A percentile compares a stretch with the other conserved stretches of the same genome.
These are phyloP conservation scores for Coluber constrictor DNA, from an alignment of 2,797 vertebrate species.

Conservation along the genomic window DNA sequence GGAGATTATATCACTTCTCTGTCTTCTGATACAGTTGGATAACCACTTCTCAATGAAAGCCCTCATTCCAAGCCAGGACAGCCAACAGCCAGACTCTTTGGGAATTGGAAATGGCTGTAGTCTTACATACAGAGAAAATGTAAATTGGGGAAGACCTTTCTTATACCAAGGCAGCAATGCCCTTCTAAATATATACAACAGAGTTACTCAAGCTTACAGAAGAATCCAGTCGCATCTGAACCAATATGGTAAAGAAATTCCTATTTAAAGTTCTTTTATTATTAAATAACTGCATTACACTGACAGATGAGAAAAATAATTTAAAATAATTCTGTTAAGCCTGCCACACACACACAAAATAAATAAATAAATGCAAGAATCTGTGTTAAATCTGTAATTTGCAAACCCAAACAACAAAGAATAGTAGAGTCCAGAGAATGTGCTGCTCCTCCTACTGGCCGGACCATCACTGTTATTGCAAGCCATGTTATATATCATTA, in stretches of 20 bases:
- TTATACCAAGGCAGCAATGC: neutral
- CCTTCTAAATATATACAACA: neutral
- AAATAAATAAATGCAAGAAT: neutral
- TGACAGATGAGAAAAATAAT: neutral
- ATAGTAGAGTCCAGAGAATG: neutral
- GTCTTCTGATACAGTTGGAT: neutral
- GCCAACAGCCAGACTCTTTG: neutral
- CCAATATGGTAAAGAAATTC: neutral
- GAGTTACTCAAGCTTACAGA: neutral
- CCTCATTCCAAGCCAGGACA: neutral
- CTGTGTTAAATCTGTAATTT: neutral
- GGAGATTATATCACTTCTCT: neutral
- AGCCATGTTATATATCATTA: neutral
- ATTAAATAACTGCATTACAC: neutral
- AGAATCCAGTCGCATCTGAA: neutral
- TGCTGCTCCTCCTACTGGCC: neutral
- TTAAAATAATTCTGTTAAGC: conserved; percentile 7
- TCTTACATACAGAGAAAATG: neutral
- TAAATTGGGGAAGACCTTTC: neutral
- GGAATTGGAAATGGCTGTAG: neutral
- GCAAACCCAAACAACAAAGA: neutral
- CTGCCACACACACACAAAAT: neutral
- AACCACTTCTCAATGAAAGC: neutral
- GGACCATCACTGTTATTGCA: neutral
- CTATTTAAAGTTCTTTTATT: neutral